Percentiles rank a stretch among this genome's conserved stretches.
Conservation (phyloP, 2,888 invertebrate genomes). For the Drosophila suboccidentalis region DNA sequence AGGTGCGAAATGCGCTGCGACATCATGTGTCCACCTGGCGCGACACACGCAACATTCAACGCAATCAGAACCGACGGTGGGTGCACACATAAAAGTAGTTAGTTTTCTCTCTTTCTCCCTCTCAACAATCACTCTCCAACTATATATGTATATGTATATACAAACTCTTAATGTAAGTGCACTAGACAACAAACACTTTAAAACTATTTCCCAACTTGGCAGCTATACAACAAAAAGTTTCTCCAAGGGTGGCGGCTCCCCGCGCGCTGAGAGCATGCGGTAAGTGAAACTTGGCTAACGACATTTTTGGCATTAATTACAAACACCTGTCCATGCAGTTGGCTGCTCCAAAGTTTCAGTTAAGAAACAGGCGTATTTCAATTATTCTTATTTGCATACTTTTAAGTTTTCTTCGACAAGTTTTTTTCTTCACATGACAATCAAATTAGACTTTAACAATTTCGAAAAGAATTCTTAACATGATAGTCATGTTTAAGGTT, state of each 20-base stretch:
- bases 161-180: slow-evolving; percentile 13
- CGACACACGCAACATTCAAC: slow-evolving; percentile 84
- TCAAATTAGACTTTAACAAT: neutral
- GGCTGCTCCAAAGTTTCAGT: slow-evolving; percentile 12
- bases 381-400: neutral
- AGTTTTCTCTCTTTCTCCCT: neutral
- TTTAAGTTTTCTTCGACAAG: neutral
- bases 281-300: slow-evolving; percentile 84
- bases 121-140: slow-evolving; percentile 4
- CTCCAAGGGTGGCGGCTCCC: slow-evolving; percentile 93
- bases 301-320: slow-evolving; percentile 52
- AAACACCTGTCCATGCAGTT: slow-evolving; percentile 33
- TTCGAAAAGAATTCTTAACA: neutral
- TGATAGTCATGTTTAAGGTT: no score
- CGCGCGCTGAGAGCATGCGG: slow-evolving; percentile 93
- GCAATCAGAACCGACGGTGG: slow-evolving; percentile 84
- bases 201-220: slow-evolving; percentile 33
- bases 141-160: slow-evolving; percentile 4
- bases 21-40: slow-evolving; percentile 88
- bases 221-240: slow-evolving; percentile 85
- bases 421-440: neutral
- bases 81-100: slow-evolving; percentile 44
- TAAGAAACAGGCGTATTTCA: neutral
- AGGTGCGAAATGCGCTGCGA: slow-evolving; percentile 93
- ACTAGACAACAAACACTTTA: slow-evolving; percentile 21